Evolutionary conservation across 2,113 vertebrate genomes (phyloP).

Genomic region (Anseranas semipalmata): DNA sequence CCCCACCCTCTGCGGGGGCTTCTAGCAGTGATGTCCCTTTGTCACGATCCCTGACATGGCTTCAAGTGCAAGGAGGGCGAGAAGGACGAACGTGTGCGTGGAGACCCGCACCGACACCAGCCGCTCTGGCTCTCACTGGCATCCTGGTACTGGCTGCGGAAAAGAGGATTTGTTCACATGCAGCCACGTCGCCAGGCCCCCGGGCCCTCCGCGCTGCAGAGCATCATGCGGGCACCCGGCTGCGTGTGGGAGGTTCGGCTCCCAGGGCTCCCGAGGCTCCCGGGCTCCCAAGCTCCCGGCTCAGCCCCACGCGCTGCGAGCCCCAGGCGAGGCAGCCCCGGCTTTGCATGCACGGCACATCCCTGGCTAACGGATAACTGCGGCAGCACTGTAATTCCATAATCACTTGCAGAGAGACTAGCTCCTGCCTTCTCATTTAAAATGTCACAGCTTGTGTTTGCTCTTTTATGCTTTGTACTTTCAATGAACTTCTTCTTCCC

Average conservation of each 20-base stretch:
- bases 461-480: slow-evolving; percentile 68
- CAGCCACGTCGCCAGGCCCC: neutral
- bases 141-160: neutral
- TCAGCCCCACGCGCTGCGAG: neutral
- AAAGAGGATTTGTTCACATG: neutral
- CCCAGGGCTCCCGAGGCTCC: accelerated
- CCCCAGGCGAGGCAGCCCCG: neutral
- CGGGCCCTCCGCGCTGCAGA: neutral
- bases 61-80: neutral
- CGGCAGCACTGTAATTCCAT: slow-evolving; percentile 48
- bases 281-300: accelerated
- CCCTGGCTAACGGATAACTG: neutral
- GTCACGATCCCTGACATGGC: accelerated
- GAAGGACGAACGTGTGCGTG: accelerated
- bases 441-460: slow-evolving; percentile 70
- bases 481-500: slow-evolving; percentile 59
- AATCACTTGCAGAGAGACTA: slow-evolving; percentile 42
- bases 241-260: neutral
- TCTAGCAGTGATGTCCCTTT: accelerated
- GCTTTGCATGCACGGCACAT: slow-evolving; percentile 16
- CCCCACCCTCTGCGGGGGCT: too few species aligned
- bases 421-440: slow-evolving; percentile 66
- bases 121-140: neutral
- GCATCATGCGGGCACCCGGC: accelerated
- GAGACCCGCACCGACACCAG: accelerated